Conservation (phyloP, 2,113 vertebrate genomes). For the Neogobius melanostomus region DNA sequence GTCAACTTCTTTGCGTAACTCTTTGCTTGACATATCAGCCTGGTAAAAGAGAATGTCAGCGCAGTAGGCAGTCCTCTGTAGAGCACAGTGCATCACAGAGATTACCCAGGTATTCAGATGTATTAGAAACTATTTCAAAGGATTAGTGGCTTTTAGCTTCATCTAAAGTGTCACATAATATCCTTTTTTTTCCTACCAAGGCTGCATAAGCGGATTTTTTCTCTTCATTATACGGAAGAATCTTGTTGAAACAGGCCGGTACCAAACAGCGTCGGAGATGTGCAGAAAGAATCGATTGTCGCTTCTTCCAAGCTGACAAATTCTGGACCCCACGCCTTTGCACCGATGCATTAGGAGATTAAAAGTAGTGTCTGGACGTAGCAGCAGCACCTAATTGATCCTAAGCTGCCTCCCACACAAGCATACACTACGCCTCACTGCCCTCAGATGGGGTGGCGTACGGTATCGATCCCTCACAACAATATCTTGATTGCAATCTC, state of each 20-base stretch:
- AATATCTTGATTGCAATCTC: slow-evolving; percentile 79
- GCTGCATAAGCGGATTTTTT: slow-evolving; percentile 64
- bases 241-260: slow-evolving; percentile 54
- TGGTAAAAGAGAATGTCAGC: slow-evolving; percentile 58
- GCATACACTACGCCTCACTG: slow-evolving; percentile 28
- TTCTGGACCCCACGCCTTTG: slow-evolving; percentile 51
- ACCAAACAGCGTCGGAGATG: slow-evolving; percentile 43
- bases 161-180: slow-evolving; percentile 67
- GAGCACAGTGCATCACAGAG: slow-evolving; percentile 58
- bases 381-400: slow-evolving; percentile 76
- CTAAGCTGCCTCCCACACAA: slow-evolving; percentile 45
- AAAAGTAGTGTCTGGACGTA: slow-evolving; percentile 75
- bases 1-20: slow-evolving; percentile 38
- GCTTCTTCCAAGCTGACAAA: slow-evolving; percentile 63
- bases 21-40: slow-evolving; percentile 37
- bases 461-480: slow-evolving; percentile 69
- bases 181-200: slow-evolving; percentile 52
- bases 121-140: slow-evolving; percentile 74
- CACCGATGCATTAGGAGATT: slow-evolving; percentile 79
- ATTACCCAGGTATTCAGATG: slow-evolving; percentile 68
- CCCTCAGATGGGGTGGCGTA: slow-evolving; percentile 62
- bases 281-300: slow-evolving; percentile 69
- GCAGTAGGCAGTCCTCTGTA: slow-evolving; percentile 46
- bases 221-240: slow-evolving; percentile 56
- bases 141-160: slow-evolving; percentile 69